Evolutionary conservation across 2,113 vertebrate genomes (phyloP).

Genomic region (Aptenodytes forsteri): DNA sequence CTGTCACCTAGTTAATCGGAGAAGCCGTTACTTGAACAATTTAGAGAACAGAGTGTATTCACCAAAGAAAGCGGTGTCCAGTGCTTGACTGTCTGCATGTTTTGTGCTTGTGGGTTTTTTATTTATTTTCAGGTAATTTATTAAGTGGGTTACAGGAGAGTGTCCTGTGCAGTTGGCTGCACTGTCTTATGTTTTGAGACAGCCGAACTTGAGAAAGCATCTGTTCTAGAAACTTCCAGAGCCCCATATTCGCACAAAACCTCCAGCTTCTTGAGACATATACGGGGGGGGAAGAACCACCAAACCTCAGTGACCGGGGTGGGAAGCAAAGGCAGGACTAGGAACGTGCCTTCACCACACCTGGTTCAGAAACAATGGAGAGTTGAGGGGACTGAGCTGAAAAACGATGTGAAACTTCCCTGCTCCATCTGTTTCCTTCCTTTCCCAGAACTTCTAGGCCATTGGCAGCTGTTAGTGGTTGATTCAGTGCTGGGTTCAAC

Average conservation of each 20-base stretch:
- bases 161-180: constrained; percentile 44
- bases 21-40: constrained; percentile 72
- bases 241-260: constrained; percentile 12
- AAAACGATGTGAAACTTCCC: not conserved
- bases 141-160: constrained; percentile 61
- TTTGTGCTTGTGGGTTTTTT: constrained; percentile 67
- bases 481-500: not conserved
- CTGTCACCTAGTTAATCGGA: constrained; percentile 42
- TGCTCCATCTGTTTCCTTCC: constrained; percentile 8
- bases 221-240: constrained; percentile 50
- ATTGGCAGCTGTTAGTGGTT: constrained; percentile 20
- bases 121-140: constrained; percentile 81
- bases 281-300: not conserved
- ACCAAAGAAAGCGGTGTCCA: constrained; percentile 76
- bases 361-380: not conserved
- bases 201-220: not conserved
- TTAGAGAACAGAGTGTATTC: constrained; percentile 70
- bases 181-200: not conserved
- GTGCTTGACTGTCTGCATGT: constrained; percentile 67
- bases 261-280: not conserved
- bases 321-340: not conserved
- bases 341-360: not conserved
- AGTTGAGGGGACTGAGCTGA: not conserved
- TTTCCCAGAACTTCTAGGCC: not conserved
- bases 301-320: not conserved